phyloP scores from a whole-genome alignment of 2,888 invertebrate species.

The Nephrotoma appendiculata region DNA sequence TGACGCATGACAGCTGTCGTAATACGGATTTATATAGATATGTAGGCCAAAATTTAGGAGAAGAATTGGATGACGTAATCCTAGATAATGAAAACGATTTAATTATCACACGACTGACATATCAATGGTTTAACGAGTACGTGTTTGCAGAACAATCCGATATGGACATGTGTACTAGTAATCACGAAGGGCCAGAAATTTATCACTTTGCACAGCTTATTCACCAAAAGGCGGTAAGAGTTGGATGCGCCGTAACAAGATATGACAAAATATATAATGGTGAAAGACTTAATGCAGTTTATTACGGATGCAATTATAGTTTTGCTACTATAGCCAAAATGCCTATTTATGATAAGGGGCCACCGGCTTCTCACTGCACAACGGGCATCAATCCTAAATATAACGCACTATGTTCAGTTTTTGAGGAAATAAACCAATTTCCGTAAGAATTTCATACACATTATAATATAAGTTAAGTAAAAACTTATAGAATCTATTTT shows the following conservation, averaged over 20 bases:
- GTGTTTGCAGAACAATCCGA: neutral
- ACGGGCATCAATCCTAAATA: too few relatives aligned
- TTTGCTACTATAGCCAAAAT: too few relatives aligned
- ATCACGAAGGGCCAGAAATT: neutral
- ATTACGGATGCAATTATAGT: too few relatives aligned
- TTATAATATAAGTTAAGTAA: too few relatives aligned
- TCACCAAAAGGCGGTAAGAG: neutral
- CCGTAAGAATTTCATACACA: too few relatives aligned
- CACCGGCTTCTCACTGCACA: too few relatives aligned
- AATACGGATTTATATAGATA: neutral
- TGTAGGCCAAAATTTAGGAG: neutral
- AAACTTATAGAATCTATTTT: too few relatives aligned
- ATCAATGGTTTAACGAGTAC: neutral
- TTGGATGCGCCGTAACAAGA: neutral
- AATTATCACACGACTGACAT: neutral
- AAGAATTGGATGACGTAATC: neutral
- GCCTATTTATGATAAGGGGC: too few relatives aligned
- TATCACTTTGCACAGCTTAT: neutral
- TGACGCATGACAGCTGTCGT: neutral
- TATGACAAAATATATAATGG: neutral
- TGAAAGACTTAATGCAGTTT: too few relatives aligned
- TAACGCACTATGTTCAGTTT: too few relatives aligned
- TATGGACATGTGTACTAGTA: neutral
- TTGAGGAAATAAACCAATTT: too few relatives aligned
- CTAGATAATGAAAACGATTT: neutral